phyloP scores from a whole-genome alignment of 2,888 invertebrate genomes.

The Drosophila acutilabella region DNA sequence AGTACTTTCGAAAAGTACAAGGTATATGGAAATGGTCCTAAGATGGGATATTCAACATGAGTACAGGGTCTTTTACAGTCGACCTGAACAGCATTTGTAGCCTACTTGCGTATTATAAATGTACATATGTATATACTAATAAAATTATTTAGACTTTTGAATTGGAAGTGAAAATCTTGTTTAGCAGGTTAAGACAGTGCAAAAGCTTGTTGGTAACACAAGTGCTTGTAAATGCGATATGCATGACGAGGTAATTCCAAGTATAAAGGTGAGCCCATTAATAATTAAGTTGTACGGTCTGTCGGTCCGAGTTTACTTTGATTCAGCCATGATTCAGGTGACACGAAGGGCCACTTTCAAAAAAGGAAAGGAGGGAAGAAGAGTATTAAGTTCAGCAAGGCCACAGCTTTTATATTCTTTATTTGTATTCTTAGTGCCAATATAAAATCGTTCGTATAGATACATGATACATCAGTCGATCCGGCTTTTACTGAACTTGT shows the following conservation, averaged over 20 bases:
- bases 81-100: no score
- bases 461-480: background rate
- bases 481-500: no score
- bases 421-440: background rate
- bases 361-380: slow-evolving; percentile 5
- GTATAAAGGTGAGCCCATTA: slow-evolving; percentile 23
- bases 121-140: slow-evolving; percentile 4
- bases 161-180: slow-evolving; percentile 22
- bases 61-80: no score
- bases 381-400: slow-evolving; percentile 3
- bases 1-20: no score
- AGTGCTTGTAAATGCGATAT: slow-evolving; percentile 21
- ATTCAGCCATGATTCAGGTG: background rate
- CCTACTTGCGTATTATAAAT: slow-evolving; percentile 10
- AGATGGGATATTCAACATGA: no score
- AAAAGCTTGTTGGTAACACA: slow-evolving; percentile 11
- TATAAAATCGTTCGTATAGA: background rate
- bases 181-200: slow-evolving; percentile 13
- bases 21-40: no score
- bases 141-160: slow-evolving; percentile 20
- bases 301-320: slow-evolving; percentile 9
- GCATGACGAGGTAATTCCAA: slow-evolving; percentile 37
- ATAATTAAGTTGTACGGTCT: slow-evolving; percentile 8
- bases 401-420: background rate
- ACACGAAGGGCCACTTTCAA: background rate